These are phyloP conservation scores for Tachina lurida DNA, from an alignment of 2,888 invertebrate species.

Conservation along the genomic window DNA sequence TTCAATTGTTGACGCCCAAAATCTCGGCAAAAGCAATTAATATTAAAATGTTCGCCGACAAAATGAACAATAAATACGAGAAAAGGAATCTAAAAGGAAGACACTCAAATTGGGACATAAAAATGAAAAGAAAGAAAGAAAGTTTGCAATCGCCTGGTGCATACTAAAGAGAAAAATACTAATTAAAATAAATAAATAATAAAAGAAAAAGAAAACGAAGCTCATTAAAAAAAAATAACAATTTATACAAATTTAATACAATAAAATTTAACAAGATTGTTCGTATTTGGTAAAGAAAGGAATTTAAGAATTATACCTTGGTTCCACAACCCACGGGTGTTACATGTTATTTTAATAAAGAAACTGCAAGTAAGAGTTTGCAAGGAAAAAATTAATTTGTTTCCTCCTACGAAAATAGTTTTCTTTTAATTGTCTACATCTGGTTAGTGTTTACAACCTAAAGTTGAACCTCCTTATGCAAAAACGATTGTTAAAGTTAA, in stretches of 20 bases:
- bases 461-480: too few relatives aligned
- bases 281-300: background rate
- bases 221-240: background rate
- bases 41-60: conserved; percentile 58
- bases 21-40: conserved; percentile 58
- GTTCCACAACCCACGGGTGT: too few relatives aligned
- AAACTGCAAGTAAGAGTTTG: too few relatives aligned
- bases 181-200: conserved; percentile 59
- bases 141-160: conserved; percentile 60
- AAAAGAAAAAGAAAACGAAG: conserved; percentile 19
- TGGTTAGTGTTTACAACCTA: too few relatives aligned
- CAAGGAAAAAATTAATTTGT: too few relatives aligned
- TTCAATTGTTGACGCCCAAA: conserved; percentile 55
- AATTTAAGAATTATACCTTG: background rate
- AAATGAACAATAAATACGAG: conserved; percentile 29
- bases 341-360: too few relatives aligned
- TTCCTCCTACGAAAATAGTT: too few relatives aligned
- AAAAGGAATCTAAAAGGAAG: conserved; percentile 10
- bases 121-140: conserved; percentile 39
- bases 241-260: background rate
- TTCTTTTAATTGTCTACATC: too few relatives aligned
- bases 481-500: too few relatives aligned
- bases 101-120: conserved; percentile 42
- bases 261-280: background rate
- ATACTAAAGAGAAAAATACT: conserved; percentile 66